Evolutionary conservation across 2,113 vertebrate species (phyloP), one percentile per base, ranked within the genome.

Genomic region (Sceloporus undulatus): DNA sequence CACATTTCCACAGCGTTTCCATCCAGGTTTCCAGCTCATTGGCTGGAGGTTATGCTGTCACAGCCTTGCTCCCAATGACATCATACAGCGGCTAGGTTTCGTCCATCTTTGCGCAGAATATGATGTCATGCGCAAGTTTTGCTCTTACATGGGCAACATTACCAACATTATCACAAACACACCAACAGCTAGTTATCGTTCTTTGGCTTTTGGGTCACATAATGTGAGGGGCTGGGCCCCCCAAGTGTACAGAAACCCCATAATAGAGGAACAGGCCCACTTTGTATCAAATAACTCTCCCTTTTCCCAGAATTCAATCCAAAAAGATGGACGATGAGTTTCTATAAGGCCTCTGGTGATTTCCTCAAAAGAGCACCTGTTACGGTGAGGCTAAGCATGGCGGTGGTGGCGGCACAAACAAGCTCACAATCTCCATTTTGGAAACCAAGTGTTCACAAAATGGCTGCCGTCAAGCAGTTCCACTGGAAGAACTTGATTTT

Each of bases 281-380:
- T 75, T 42, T 4, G 56, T 9, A 75, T 74, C 86, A 75, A 87
- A 79, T n/a, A n/a, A 9, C 34, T 8, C 29, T 21, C n/a, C 13
- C 3, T 65, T 74, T 65, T 74, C 54, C 25, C 19, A 7, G 11
- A 42, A 62, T 19, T 52, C 27, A 23, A 7, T 19, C 54, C 54
- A 14, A 8, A 38, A 75, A 21, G 83, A 27, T 48, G n/a, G 70
- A 27, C 38, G 9, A 18, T 56, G 18, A 4, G 19, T 68, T 70
- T 76, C 16, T 8, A 23, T 48, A 68, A 86, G 85, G 85, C 75
- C 9, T 48, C 59, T 86, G 79, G 86, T 34, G 86, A 75, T 71
- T 71, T 13, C 0, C 62, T 59, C 85, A 85, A 59, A 3, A 42
- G 56, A 34, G 5, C 66, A 19, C 27, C 10, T 3, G 2, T n/a